Conservation (phyloP, 2,888 invertebrate species). For the Orchesellides sinensis region DNA sequence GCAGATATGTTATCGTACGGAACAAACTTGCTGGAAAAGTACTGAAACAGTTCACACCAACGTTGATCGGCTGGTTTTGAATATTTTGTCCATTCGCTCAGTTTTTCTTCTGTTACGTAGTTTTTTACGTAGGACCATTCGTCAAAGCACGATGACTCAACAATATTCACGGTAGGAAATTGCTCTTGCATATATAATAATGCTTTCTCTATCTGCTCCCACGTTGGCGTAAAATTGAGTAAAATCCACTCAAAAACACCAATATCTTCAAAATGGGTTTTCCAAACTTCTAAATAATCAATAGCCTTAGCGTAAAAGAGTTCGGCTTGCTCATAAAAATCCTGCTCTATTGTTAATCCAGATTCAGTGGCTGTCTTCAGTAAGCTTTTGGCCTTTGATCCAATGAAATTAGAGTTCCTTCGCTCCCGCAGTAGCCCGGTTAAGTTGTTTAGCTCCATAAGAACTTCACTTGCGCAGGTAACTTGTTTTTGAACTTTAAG, state of each 20-base stretch:
- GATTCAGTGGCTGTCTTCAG: neutral
- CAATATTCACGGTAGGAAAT: too few relatives aligned
- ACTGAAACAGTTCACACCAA: constrained; percentile 21
- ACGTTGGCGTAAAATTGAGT: neutral
- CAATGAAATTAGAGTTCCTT: too few relatives aligned
- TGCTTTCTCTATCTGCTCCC: constrained; percentile 15
- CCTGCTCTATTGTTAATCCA: neutral
- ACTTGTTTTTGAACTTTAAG: too few relatives aligned
- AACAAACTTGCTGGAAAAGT: neutral
- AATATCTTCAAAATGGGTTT: neutral
- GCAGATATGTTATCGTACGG: neutral
- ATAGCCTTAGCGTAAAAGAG: neutral
- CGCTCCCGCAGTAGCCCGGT: too few relatives aligned
- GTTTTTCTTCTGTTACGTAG: neutral
- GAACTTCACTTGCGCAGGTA: too few relatives aligned
- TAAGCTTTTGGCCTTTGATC: neutral
- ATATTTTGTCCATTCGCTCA: neutral
- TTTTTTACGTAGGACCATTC: neutral
- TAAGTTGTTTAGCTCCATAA: too few relatives aligned
- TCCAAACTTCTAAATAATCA: constrained; percentile 27
- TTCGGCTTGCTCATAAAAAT: neutral
- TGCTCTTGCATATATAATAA: neutral
- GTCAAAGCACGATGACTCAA: neutral
- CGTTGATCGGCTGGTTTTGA: neutral
- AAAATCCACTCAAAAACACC: constrained; percentile 8